Percentiles rank a stretch among this genome's conserved stretches.
These are phyloP conservation scores for Parauchenoglanis ngamensis DNA, from an alignment of 2,797 vertebrate species.

Conservation along the genomic window DNA sequence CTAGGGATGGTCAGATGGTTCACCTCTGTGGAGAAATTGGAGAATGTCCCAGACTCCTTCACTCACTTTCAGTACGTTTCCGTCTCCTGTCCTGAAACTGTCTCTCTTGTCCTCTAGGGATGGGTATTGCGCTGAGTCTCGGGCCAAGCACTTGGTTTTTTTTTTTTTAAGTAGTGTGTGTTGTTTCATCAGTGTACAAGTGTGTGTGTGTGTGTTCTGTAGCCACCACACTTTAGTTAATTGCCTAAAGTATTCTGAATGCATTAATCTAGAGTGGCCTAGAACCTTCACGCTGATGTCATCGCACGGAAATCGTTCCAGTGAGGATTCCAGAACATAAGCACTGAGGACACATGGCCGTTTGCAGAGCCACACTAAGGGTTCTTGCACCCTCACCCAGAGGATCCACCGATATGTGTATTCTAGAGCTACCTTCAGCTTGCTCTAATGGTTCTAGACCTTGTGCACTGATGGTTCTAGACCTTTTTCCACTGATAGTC, in stretches of 20 bases:
- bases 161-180: neutral
- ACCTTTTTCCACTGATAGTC: neutral
- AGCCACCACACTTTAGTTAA: neutral
- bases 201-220: neutral
- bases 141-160: no score
- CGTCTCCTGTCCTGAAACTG: neutral
- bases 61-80: neutral
- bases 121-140: neutral
- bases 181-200: no score
- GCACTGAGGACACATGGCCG: neutral
- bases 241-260: no score
- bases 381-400: neutral
- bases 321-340: neutral
- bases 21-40: neutral
- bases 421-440: neutral
- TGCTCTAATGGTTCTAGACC: neutral
- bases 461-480: neutral
- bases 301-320: no score
- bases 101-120: neutral
- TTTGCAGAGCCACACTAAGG: neutral
- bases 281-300: no score
- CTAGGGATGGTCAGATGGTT: neutral
- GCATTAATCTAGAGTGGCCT: neutral
- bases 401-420: neutral
- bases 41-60: neutral